Evolutionary conservation across 2,888 invertebrate genomes (phyloP).

Genomic region (Drymonia ruficornis): DNA sequence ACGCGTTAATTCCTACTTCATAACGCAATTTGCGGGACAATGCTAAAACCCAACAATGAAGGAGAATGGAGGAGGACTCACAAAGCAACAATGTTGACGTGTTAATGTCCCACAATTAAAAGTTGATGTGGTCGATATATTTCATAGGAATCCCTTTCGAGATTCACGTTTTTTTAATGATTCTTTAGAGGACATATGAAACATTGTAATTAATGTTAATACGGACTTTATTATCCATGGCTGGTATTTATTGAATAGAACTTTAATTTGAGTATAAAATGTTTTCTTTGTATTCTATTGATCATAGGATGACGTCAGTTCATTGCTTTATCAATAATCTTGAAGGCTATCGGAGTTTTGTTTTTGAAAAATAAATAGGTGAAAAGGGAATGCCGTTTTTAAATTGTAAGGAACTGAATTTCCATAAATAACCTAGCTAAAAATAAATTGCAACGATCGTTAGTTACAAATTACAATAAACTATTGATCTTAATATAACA

Average conservation of each 20-base stretch:
- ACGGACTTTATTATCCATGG: not conserved
- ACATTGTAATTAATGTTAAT: constrained; percentile 9
- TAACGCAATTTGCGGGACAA: constrained; percentile 37
- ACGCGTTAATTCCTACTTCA: constrained; percentile 49
- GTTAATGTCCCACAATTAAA: constrained; percentile 51
- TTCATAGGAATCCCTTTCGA: constrained; percentile 33
- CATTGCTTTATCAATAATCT: not conserved
- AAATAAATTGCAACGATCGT: constrained; percentile 1
- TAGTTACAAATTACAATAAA: not conserved
- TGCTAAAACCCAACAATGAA: constrained; percentile 25
- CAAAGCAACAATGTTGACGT: constrained; percentile 47
- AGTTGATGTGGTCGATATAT: constrained; percentile 31
- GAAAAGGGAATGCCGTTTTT: too few species aligned
- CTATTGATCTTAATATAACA: constrained; percentile 8
- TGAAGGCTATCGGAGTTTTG: too few species aligned
- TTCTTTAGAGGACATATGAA: constrained; percentile 6
- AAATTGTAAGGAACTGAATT: too few species aligned
- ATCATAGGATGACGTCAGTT: not conserved
- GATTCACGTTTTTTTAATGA: constrained; percentile 31
- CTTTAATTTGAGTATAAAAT: not conserved
- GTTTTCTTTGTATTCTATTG: not conserved
- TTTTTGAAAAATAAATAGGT: too few species aligned
- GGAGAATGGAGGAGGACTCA: constrained; percentile 27
- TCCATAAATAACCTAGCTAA: too few species aligned
- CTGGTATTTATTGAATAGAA: not conserved